phyloP scores from a whole-genome alignment of 35 echinoderm and acorn worm species.

The Patiria miniata region DNA sequence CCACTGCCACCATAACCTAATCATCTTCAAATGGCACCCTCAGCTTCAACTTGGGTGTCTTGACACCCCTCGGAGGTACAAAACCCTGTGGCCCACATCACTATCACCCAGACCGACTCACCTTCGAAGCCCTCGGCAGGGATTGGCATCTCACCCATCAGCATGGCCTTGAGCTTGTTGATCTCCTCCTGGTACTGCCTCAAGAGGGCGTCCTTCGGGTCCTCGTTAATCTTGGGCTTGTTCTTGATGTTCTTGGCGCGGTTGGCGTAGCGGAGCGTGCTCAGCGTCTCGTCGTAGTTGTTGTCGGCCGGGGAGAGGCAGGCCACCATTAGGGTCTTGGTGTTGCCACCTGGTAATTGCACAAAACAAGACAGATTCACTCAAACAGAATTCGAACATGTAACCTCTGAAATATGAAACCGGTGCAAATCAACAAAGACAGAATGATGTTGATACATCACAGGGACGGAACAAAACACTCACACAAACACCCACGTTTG shows the following conservation, averaged over 20 bases:
- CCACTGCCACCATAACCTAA: too few species aligned
- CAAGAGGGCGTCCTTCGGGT: slow-evolving; percentile 94
- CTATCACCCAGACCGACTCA: too few species aligned
- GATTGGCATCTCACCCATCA: slow-evolving; percentile 93
- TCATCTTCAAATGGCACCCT: too few species aligned
- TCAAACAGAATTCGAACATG: too few species aligned
- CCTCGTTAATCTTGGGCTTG: slow-evolving; percentile 99
- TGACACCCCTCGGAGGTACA: too few species aligned
- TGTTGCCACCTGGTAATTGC: slow-evolving; percentile 53
- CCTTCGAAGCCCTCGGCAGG: slow-evolving; percentile 73
- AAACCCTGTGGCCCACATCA: too few species aligned
- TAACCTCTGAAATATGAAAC: too few species aligned
- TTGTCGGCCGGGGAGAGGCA: slow-evolving; percentile 90
- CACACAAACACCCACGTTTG: too few species aligned
- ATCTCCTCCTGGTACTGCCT: slow-evolving; percentile 98
- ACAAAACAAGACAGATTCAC: not conserved
- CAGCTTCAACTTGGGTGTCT: too few species aligned
- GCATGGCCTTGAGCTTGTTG: slow-evolving; percentile 74
- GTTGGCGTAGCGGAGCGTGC: slow-evolving; percentile 93
- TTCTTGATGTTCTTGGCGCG: slow-evolving; percentile 99
- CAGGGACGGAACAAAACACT: too few species aligned
- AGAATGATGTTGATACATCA: too few species aligned
- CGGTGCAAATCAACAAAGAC: too few species aligned
- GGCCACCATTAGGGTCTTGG: slow-evolving; percentile 93
- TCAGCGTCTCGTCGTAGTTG: slow-evolving; percentile 94